Base-by-base conservation (phyloP, 2,797 vertebrate species). In the Myioborus miniatus region DNA sequence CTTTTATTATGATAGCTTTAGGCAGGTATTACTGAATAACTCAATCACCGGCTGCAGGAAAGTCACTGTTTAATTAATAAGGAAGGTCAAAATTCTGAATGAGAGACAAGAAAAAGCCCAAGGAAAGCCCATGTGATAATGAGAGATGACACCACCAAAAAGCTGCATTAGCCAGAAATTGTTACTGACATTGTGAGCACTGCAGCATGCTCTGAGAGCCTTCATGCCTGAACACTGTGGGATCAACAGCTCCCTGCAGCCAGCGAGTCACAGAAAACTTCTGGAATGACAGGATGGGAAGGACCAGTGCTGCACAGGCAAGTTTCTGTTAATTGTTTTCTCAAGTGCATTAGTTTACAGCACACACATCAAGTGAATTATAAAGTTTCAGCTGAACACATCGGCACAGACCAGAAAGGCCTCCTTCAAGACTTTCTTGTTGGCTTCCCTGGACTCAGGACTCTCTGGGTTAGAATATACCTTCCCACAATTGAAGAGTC, bases 31-130 rank as follows among this genome's bases (percentile, higher is more conserved):
- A 97, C 83, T 14, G 76, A 94, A 97, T 94, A 96, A 96, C 96
- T 97, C 96, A 97, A 96, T 97, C 96, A 97, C 74, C 64, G 87
- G 72, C 81, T 90, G 85, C 64, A 93, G 75, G 64, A 91, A 96
- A 96, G 91, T 76, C 8, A 4, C 82, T 93, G 86, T 93, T 96
- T 95, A 97, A 97, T 97, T 97, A 97, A 96, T 94, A 92, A 64
- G 70, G 93, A 97, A 97, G 95, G 96, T 97, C 97, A 97, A 96
- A 95, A 96, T 96, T 94, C 76, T 94, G 94, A 96, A 91, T 90
- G 83, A 75, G 77, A 94, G 89, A 93, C 96, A 97, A 94, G 91
- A 70, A 96, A 96, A 90, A 96, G 95, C 96, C 96, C 95, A 97
- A 96, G 96, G 96, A 97, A 97, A 97, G 72, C 34, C 91, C 67